Conservation (phyloP, 2,888 invertebrate genomes). For the Heteropelma amictum region DNA sequence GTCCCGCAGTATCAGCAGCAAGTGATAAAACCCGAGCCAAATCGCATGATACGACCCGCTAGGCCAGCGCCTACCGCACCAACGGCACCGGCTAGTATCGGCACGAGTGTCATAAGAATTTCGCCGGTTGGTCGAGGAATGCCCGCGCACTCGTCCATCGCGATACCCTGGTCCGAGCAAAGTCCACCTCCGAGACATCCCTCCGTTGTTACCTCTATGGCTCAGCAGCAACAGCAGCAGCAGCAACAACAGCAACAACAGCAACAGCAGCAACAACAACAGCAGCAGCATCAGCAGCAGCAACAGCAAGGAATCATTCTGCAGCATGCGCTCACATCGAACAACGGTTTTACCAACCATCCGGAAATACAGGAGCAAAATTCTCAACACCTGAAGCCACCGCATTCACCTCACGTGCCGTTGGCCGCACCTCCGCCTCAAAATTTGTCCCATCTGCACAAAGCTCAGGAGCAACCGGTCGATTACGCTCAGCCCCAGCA, state of each 20-base stretch:
- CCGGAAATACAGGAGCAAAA: constrained; percentile 69
- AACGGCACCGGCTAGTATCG: constrained; percentile 73
- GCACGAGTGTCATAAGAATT: constrained; percentile 90
- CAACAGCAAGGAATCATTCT: constrained; percentile 76
- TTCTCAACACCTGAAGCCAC: constrained; percentile 67
- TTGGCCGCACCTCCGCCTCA: constrained; percentile 67
- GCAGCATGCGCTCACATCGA: constrained; percentile 78
- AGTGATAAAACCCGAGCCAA: constrained; percentile 83
- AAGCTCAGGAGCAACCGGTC: constrained; percentile 71
- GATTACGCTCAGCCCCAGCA: constrained; percentile 71
- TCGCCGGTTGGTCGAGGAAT: constrained; percentile 83
- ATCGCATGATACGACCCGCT: constrained; percentile 82
- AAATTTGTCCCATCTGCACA: constrained; percentile 69
- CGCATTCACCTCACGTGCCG: constrained; percentile 71
- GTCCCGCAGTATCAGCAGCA: constrained; percentile 76
- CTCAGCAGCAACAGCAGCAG: constrained; percentile 72
- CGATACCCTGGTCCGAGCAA: constrained; percentile 72
- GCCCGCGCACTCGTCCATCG: constrained; percentile 65
- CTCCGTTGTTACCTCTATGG: constrained; percentile 74
- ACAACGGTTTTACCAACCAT: constrained; percentile 71
- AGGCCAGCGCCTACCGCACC: constrained; percentile 74
- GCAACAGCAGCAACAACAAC: constrained; percentile 72
- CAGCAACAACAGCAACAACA: constrained; percentile 71
- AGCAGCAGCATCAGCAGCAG: constrained; percentile 69
- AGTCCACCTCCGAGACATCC: constrained; percentile 73